Conservation (phyloP, 2,797 vertebrate species). For the Sebastes reedi region DNA sequence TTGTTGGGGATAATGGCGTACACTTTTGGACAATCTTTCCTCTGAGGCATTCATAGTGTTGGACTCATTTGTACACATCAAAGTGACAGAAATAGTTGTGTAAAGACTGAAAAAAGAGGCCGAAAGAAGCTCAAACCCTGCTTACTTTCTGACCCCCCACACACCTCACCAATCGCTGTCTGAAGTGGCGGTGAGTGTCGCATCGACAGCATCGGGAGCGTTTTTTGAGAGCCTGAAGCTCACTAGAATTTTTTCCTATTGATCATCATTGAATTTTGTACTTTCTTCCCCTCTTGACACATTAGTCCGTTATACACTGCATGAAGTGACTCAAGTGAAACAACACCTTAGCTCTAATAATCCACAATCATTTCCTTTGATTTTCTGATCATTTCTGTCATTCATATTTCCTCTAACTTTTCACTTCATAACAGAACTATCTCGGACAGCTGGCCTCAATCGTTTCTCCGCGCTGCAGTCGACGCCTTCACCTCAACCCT, state of each 20-base stretch:
- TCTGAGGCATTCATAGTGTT: not conserved
- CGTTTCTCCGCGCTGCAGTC: slow-evolving; percentile 94
- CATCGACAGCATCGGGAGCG: not conserved
- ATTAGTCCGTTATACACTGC: not conserved
- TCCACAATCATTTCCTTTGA: not conserved
- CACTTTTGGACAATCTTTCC: no score
- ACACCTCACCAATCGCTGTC: not conserved
- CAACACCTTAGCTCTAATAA: not conserved
- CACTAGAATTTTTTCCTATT: no score
- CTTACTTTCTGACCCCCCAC: not conserved
- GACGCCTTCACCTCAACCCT: slow-evolving; percentile 78
- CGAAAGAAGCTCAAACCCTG: not conserved
- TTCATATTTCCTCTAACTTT: not conserved
- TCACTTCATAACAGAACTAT: slow-evolving; percentile 82
- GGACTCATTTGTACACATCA: not conserved
- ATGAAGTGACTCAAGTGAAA: not conserved
- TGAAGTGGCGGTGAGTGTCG: not conserved
- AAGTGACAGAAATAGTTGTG: not conserved
- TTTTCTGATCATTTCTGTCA: not conserved
- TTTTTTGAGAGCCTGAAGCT: not conserved
- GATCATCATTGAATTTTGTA: not conserved
- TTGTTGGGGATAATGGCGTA: no score
- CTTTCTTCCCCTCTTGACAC: not conserved
- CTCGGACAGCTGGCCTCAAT: slow-evolving; percentile 91
- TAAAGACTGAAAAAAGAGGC: not conserved